A percentile compares a stretch with the other conserved stretches of the same genome.
Conservation (phyloP, 2,888 invertebrate species). For the Hoplodrina blanda region DNA sequence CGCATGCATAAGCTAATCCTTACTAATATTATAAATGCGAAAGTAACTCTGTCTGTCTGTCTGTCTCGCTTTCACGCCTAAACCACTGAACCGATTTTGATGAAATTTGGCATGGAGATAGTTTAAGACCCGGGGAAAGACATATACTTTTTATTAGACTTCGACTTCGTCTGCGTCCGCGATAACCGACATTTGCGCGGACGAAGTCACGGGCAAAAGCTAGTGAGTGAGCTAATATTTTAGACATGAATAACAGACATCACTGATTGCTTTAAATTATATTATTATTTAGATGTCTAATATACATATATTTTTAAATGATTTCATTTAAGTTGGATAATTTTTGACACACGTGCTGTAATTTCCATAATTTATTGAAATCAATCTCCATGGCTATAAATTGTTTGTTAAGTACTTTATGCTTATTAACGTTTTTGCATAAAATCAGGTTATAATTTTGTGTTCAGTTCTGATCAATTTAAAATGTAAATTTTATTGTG, state of each 20-base stretch:
- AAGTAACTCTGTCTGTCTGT: too few species aligned
- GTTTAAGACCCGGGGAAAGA: too few species aligned
- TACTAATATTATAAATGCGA: too few species aligned
- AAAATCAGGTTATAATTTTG: conserved; percentile 6
- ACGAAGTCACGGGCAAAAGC: too few species aligned
- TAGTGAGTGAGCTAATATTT: too few species aligned
- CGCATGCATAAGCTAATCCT: too few species aligned
- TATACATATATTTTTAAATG: conserved; percentile 26
- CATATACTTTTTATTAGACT: too few species aligned
- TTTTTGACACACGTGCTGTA: conserved; percentile 6
- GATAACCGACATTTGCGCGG: too few species aligned
- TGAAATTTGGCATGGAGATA: too few species aligned
- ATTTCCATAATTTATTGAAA: conserved; percentile 15
- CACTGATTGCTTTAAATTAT: conserved; percentile 12
- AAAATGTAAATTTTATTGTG: conserved; percentile 5
- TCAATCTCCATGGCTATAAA: conserved; percentile 20
- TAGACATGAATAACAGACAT: conserved; percentile 4
- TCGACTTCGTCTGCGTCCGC: too few species aligned
- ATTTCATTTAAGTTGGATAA: conserved; percentile 1
- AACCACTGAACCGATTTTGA: too few species aligned
- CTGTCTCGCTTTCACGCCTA: too few species aligned
- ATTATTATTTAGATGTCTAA: background rate
- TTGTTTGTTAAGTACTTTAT: conserved; percentile 18
- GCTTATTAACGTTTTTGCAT: conserved; percentile 22
- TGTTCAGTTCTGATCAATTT: conserved; percentile 13